A percentile compares a stretch with the other conserved stretches of the same genome.
Conservation (phyloP, 2,113 vertebrate species). For the Lagopus leucura region DNA sequence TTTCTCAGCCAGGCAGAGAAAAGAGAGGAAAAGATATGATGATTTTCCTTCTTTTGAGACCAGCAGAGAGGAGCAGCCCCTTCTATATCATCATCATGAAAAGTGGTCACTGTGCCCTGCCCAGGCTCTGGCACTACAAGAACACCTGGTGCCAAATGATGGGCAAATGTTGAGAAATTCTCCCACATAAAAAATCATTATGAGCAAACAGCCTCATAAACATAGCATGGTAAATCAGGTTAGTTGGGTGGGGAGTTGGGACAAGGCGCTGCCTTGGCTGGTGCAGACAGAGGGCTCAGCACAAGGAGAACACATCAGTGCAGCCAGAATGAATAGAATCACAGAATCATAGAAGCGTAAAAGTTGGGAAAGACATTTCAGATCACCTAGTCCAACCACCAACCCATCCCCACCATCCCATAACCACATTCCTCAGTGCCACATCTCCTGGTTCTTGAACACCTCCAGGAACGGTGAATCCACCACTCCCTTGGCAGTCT, state of each 20-base stretch:
- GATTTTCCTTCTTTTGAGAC: not conserved
- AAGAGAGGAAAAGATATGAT: not conserved
- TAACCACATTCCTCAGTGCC: no score
- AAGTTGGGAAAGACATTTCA: no score
- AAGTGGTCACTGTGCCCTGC: not conserved
- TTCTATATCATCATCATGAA: constrained; percentile 2
- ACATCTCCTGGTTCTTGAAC: no score
- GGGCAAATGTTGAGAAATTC: constrained; percentile 66
- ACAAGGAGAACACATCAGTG: constrained; percentile 53
- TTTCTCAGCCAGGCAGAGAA: not conserved
- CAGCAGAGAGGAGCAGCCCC: constrained; percentile 5
- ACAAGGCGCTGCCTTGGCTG: constrained; percentile 69
- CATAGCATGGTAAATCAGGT: constrained; percentile 70
- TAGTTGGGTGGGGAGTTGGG: constrained; percentile 55
- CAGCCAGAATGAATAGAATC: no score
- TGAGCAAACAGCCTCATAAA: constrained; percentile 67
- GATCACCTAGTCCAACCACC: no score
- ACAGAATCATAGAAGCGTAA: no score
- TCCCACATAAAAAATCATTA: constrained; percentile 20
- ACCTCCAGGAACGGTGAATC: no score
- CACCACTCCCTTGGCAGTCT: no score
- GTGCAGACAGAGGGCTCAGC: constrained; percentile 72
- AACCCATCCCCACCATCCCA: no score
- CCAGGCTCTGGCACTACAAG: not conserved
- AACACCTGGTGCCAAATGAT: not conserved